Conservation (phyloP, 2,888 invertebrate genomes). For the Conomelus anceps region DNA sequence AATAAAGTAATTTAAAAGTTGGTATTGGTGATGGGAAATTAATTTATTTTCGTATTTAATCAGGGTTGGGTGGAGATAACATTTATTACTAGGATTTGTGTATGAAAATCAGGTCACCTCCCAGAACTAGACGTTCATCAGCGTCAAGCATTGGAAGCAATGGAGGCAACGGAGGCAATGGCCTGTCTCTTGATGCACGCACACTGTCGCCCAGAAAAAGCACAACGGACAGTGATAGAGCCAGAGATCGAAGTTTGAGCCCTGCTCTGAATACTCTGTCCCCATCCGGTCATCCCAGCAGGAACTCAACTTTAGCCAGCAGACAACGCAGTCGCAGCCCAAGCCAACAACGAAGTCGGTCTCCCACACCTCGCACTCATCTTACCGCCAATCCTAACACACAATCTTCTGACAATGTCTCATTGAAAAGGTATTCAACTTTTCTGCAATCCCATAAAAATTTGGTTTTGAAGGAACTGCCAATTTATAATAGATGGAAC, state of each 20-base stretch:
- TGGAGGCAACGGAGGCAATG: slow-evolving; percentile 36
- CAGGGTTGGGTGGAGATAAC: background rate
- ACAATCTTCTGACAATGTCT: too few species aligned
- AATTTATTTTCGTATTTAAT: background rate
- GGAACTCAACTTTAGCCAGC: slow-evolving; percentile 31
- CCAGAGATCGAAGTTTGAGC: background rate
- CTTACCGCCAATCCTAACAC: background rate
- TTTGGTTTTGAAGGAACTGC: too few species aligned
- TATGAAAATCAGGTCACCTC: slow-evolving; percentile 44
- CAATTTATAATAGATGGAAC: too few species aligned
- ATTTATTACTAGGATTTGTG: background rate
- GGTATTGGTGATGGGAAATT: background rate
- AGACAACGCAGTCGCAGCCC: slow-evolving; percentile 41
- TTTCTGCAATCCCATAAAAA: too few species aligned
- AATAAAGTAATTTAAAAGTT: too few species aligned
- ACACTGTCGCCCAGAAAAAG: slow-evolving; percentile 34
- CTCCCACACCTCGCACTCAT: slow-evolving; percentile 24
- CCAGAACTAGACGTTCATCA: slow-evolving; percentile 46
- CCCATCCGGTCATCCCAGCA: slow-evolving; percentile 42
- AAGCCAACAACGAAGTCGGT: slow-evolving; percentile 24
- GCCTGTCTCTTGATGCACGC: slow-evolving; percentile 20
- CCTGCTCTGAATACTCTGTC: slow-evolving; percentile 9
- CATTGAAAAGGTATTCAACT: too few species aligned
- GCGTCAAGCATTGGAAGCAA: slow-evolving; percentile 46
- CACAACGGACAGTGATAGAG: slow-evolving; percentile 31